Conservation (phyloP, 2,888 invertebrate genomes). For the Dione vanillae region DNA sequence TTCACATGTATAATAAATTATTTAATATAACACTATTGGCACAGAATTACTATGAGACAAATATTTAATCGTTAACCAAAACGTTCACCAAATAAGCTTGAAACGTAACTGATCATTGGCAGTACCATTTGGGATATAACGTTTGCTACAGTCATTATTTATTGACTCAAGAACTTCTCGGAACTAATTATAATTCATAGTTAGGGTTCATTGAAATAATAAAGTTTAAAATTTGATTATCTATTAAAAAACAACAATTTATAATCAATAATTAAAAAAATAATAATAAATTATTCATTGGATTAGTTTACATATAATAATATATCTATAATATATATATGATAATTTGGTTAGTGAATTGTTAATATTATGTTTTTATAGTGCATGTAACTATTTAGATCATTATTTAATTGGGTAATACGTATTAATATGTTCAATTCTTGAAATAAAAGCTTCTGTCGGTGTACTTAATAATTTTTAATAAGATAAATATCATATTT, state of each 20-base stretch:
- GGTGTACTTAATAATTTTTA: too few species aligned
- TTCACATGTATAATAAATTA: neutral
- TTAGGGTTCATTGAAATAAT: conserved; percentile 23
- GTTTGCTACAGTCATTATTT: conserved; percentile 20
- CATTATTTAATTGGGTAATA: too few species aligned
- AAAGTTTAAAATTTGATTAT: neutral
- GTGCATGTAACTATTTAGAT: neutral
- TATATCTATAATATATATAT: neutral
- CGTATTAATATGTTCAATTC: too few species aligned
- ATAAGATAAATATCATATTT: too few species aligned
- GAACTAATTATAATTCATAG: conserved; percentile 21
- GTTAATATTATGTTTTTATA: too few species aligned
- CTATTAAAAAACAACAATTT: neutral
- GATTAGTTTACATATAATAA: neutral
- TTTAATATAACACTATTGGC: neutral
- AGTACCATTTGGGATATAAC: conserved; percentile 6
- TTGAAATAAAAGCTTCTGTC: too few species aligned
- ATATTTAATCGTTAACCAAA: neutral
- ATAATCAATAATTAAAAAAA: neutral
- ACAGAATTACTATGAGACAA: neutral
- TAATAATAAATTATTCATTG: neutral
- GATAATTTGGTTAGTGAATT: too few species aligned
- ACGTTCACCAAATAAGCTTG: conserved; percentile 11
- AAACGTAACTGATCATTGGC: conserved; percentile 17
- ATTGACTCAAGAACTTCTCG: conserved; percentile 22